Conservation (phyloP, 2,888 invertebrate genomes). For the Polyommatus iphigenia region DNA sequence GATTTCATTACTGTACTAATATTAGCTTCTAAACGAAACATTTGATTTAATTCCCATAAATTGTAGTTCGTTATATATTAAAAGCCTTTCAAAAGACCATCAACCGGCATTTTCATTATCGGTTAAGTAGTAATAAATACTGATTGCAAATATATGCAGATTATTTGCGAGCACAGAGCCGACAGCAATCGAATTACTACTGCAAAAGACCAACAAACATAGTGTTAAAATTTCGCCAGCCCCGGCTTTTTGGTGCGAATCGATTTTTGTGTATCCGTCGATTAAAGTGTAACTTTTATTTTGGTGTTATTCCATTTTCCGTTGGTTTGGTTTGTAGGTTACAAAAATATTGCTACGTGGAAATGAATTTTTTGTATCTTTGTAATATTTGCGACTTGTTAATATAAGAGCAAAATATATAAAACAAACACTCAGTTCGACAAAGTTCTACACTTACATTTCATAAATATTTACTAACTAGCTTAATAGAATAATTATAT, state of each 20-base stretch:
- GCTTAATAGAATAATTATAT: too few relatives aligned
- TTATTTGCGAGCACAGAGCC: slow-evolving; percentile 59
- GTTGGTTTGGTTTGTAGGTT: not conserved
- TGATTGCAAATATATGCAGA: slow-evolving; percentile 68
- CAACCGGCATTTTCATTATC: slow-evolving; percentile 30
- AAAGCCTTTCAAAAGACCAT: slow-evolving; percentile 11
- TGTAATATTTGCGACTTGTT: not conserved
- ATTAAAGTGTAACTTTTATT: not conserved
- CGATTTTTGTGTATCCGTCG: slow-evolving; percentile 19
- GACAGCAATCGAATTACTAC: slow-evolving; percentile 62
- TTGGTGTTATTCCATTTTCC: not conserved
- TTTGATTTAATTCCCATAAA: not conserved
- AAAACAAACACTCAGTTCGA: not conserved
- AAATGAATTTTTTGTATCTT: not conserved
- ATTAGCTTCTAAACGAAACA: not conserved
- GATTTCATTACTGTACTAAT: not conserved
- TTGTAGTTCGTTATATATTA: not conserved
- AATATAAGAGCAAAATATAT: not conserved
- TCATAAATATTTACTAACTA: too few relatives aligned
- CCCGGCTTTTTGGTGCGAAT: slow-evolving; percentile 45
- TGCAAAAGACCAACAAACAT: slow-evolving; percentile 54
- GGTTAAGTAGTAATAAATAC: slow-evolving; percentile 36
- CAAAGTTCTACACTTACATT: too few relatives aligned
- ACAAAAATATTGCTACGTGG: not conserved
- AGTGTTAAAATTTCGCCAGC: slow-evolving; percentile 49